Evolutionary conservation across 2,797 vertebrate genomes (phyloP), one percentile per base, ranked within the genome.

Genomic region (Tokudaia muenninki): DNA sequence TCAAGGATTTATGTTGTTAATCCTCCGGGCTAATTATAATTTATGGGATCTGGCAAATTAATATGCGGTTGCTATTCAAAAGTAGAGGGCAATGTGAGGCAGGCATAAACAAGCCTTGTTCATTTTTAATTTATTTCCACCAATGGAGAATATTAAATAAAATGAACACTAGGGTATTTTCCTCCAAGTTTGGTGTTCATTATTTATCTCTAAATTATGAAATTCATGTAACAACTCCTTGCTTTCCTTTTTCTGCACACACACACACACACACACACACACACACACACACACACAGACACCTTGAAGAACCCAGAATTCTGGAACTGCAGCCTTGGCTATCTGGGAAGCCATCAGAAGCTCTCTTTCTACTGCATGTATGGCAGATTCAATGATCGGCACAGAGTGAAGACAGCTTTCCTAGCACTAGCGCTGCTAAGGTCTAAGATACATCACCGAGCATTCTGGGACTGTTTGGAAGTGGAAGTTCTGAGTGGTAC

Each of bases 1-100:
- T 98, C 98, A 98, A 97, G 98, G 98, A 99, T 99, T 99, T 99
- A 99, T 99, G 98, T 98, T 98, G 98, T 99, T 99, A 99, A 99
- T 99, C 98, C 99, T 99, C 98, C 96, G 89, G 98, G 98, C 98
- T 99, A 99, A 99, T 99, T 99, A 98, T 99, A 99, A 99, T 99
- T 99, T 99, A 99, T 99, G 98, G 98, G 98, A 98, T 98, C 98
- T 98, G 98, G 98, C 98, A 98, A 99, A 99, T 99, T 99, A 99
- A 99, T 99, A 99, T 99, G 98, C 97, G 97, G 98, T 98, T 98
- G 98, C 98, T 98, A 99, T 99, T 99, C 98, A 98, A 98, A 99
- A 97, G 94, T 98, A 97, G 98, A 98, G 98, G 98, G 98, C 98
- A 96, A 97, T 98, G 98, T 98, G 94, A 98, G 98, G 98, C 98